phyloP scores from a whole-genome alignment of 2,113 vertebrate genomes.

The Nematolebias whitei region DNA sequence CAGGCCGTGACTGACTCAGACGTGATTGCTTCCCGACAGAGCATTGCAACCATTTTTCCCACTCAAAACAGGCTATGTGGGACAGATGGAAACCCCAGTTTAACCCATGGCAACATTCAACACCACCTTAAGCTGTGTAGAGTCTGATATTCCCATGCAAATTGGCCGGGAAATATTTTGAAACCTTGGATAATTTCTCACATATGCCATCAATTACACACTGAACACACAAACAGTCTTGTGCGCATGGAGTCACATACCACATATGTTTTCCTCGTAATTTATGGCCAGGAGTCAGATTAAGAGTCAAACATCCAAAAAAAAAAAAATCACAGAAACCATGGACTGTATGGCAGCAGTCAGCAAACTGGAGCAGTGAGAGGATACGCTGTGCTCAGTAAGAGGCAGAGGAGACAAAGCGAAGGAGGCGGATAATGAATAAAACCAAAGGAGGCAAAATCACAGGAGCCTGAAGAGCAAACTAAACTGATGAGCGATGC shows the following conservation, averaged over 20 bases:
- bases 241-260: constrained; percentile 49
- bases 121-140: constrained; percentile 47
- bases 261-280: constrained; percentile 56
- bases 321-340: constrained; percentile 29
- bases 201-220: constrained; percentile 62
- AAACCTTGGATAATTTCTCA: constrained; percentile 56
- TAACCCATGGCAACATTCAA: constrained; percentile 29
- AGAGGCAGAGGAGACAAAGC: constrained; percentile 12
- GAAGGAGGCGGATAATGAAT: constrained; percentile 12
- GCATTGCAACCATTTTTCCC: constrained; percentile 17
- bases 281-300: constrained; percentile 47
- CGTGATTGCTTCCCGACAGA: constrained; percentile 41
- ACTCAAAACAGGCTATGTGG: constrained; percentile 5
- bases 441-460: constrained; percentile 40
- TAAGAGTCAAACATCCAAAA: constrained; percentile 40
- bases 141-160: constrained; percentile 49
- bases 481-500: constrained; percentile 38
- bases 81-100: constrained; percentile 46
- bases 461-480: constrained; percentile 26
- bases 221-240: constrained; percentile 35
- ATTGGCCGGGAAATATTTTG: constrained; percentile 59
- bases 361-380: constrained; percentile 6
- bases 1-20: constrained; percentile 37
- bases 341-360: constrained; percentile 14
- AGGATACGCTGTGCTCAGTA: constrained; percentile 22